Evolutionary conservation across 1,140 invertebrate genomes (phyloP).

Genomic region (Drosophila orena): DNA sequence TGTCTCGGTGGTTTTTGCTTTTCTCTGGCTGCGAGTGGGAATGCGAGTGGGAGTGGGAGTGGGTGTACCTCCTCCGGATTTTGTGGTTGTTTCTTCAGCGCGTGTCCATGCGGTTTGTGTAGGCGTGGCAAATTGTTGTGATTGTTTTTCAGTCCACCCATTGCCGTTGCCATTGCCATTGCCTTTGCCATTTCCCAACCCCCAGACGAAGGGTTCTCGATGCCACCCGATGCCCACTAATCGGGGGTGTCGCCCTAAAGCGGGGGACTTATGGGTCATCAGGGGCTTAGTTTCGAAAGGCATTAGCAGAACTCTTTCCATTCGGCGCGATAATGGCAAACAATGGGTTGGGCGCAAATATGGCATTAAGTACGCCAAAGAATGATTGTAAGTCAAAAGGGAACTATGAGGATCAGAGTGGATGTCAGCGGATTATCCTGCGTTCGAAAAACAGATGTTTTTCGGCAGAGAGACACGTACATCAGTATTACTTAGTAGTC

Average conservation of each 20-base stretch:
- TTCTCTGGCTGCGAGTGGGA: background rate
- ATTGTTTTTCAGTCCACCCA: constrained; percentile 61
- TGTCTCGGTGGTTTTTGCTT: constrained; percentile 34
- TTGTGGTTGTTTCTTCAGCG: constrained; percentile 30
- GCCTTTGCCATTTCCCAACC: background rate
- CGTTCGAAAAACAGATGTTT: constrained; percentile 7
- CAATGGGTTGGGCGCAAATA: constrained; percentile 12
- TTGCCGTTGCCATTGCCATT: constrained; percentile 25
- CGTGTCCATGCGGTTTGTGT: constrained; percentile 74
- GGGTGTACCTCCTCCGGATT: constrained; percentile 9
- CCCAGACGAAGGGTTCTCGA: constrained; percentile 1
- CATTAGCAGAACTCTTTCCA: constrained; percentile 23
- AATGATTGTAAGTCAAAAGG: constrained; percentile 27
- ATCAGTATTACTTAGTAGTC: too few relatives aligned
- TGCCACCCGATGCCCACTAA: constrained; percentile 14
- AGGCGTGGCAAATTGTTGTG: constrained; percentile 82
- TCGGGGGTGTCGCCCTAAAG: constrained; percentile 23
- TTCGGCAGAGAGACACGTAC: background rate
- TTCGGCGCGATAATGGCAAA: constrained; percentile 5
- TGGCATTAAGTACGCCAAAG: constrained; percentile 10
- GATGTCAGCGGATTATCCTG: constrained; percentile 5
- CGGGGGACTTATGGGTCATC: constrained; percentile 29
- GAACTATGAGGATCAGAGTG: constrained; percentile 20
- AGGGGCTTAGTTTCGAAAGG: constrained; percentile 28
- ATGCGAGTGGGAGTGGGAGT: background rate